A percentile compares a stretch with the other conserved stretches of the same genome.
These are phyloP conservation scores for Porphyrio hochstetteri DNA, from an alignment of 2,113 vertebrate species.

Conservation along the genomic window DNA sequence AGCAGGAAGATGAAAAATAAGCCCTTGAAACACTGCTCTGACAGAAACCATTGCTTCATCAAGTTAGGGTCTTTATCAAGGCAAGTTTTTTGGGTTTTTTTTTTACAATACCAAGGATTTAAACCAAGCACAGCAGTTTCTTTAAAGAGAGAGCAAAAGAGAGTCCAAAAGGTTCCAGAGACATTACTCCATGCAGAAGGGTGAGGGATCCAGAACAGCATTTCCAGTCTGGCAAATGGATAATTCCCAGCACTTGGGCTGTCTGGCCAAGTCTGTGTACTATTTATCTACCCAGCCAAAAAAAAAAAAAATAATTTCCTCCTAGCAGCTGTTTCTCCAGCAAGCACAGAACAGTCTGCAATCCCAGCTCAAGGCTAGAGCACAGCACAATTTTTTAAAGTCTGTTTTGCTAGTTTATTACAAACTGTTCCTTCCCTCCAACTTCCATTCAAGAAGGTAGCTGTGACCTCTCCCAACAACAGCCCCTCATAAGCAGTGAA, in stretches of 20 bases:
- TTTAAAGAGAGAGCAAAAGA: neutral
- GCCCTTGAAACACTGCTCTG: conserved; percentile 6
- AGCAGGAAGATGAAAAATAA: neutral
- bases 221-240: neutral
- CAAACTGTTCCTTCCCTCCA: neutral
- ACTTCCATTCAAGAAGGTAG: neutral
- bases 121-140: neutral
- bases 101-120: neutral
- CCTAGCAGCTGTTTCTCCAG: neutral
- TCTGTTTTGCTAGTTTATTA: neutral
- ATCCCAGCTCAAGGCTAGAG: neutral
- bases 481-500: neutral
- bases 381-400: neutral
- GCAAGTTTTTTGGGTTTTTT: neutral
- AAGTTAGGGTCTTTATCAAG: neutral
- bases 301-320: neutral
- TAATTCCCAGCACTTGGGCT: neutral
- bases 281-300: neutral
- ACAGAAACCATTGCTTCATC: neutral
- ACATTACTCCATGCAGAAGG: neutral
- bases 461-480: neutral
- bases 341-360: neutral
- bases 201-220: neutral
- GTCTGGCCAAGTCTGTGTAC: neutral
- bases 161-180: neutral